phyloP scores from a whole-genome alignment of 37 sponge, comb jelly and placozoan genomes.

The Sycon ciliatum region DNA sequence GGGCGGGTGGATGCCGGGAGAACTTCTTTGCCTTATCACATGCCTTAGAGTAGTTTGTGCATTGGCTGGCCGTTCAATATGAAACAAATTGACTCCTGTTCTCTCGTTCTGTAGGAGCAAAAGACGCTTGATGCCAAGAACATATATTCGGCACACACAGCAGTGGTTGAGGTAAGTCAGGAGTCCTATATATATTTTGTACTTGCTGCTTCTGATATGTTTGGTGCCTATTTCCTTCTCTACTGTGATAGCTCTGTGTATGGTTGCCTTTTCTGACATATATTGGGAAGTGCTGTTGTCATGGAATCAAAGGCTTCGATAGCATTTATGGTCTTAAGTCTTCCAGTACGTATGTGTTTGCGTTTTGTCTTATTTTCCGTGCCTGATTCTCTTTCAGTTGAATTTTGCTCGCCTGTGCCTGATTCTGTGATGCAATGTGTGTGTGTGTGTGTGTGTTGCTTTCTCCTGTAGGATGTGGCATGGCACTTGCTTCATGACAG shows the following conservation, averaged over 20 bases:
- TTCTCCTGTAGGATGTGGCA: slow-evolving; percentile 70
- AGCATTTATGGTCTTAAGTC: neutral
- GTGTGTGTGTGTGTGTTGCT: slow-evolving; percentile 9
- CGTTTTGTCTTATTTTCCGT: too few relatives aligned
- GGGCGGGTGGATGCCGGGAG: too few relatives aligned
- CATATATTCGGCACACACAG: slow-evolving; percentile 76
- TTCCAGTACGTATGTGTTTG: neutral
- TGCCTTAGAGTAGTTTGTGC: neutral
- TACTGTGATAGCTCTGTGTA: too few relatives aligned
- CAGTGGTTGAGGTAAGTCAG: slow-evolving; percentile 80
- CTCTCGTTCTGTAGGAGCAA: slow-evolving; percentile 35
- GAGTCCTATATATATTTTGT: neutral
- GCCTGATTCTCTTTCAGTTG: neutral
- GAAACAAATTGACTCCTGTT: neutral
- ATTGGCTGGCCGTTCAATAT: neutral
- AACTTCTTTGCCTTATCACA: too few relatives aligned
- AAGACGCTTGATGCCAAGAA: slow-evolving; percentile 72
- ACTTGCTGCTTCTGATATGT: too few relatives aligned
- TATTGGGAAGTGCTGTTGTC: neutral
- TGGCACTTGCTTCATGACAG: slow-evolving; percentile 89
- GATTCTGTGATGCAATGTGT: neutral
- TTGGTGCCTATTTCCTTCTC: too few relatives aligned
- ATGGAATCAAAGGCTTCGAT: neutral
- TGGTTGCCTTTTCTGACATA: neutral
- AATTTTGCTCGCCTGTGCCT: neutral